Percentiles rank a stretch among this genome's conserved stretches.
Evolutionary conservation across 2,888 invertebrate species (phyloP).

Genomic region (Apotomis betuletana): DNA sequence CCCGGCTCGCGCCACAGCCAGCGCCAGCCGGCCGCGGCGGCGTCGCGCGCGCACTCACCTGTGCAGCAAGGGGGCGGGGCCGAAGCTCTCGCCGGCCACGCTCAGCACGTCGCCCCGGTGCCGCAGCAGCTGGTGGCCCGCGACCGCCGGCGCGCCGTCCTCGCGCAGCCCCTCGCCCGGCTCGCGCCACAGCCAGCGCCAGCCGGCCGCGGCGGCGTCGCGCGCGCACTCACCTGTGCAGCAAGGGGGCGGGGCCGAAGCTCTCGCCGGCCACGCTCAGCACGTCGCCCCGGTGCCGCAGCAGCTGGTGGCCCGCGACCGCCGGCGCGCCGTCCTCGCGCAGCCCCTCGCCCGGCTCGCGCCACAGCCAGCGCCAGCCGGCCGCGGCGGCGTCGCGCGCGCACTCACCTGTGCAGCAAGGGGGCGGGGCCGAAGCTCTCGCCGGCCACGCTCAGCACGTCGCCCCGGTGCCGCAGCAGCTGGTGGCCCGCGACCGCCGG

Average conservation of each 20-base stretch:
- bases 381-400: too few species aligned
- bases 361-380: constrained; percentile 53
- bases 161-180: constrained; percentile 52
- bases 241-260: constrained; percentile 62
- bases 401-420: constrained; percentile 67
- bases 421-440: constrained; percentile 66
- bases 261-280: constrained; percentile 74
- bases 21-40: constrained; percentile 53
- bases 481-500: constrained; percentile 58
- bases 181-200: constrained; percentile 38
- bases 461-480: constrained; percentile 59
- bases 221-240: constrained; percentile 62
- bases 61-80: constrained; percentile 64
- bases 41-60: constrained; percentile 53
- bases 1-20: background rate
- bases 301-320: constrained; percentile 61
- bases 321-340: constrained; percentile 23
- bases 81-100: constrained; percentile 74
- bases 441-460: constrained; percentile 70
- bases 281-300: constrained; percentile 61
- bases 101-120: constrained; percentile 63
- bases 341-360: background rate
- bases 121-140: constrained; percentile 61
- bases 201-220: too few species aligned
- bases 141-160: constrained; percentile 47